Percentiles rank a stretch among this genome's conserved stretches.
Evolutionary conservation across 2,797 vertebrate species (phyloP).

Genomic region (Tenualosa thibaudeaui): DNA sequence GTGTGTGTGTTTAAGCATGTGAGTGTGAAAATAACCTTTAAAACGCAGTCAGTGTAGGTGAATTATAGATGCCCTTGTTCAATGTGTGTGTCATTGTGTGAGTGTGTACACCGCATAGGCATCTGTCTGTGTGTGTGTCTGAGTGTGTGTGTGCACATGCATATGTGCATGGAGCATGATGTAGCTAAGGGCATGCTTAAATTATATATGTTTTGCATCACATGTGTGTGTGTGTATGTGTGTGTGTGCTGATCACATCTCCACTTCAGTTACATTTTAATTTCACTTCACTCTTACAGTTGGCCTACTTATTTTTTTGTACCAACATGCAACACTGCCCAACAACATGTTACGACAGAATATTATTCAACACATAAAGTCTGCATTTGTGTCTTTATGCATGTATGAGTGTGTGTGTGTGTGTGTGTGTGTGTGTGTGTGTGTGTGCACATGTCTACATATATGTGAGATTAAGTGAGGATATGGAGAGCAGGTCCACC

Average conservation of each 20-base stretch:
- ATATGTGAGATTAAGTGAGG: background rate
- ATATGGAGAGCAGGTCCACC: slow-evolving; percentile 9
- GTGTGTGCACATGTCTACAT: background rate
- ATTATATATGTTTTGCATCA: background rate
- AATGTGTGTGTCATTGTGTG: background rate
- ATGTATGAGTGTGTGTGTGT: background rate
- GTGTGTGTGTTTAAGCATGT: background rate
- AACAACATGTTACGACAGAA: background rate
- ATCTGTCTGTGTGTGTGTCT: background rate
- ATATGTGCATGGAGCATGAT: background rate
- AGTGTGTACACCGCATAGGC: background rate
- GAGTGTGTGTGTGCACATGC: background rate
- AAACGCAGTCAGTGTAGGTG: background rate
- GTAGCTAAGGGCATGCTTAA: background rate
- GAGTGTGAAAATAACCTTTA: background rate
- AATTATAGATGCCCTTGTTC: background rate
- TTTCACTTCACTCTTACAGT: slow-evolving; percentile 39
- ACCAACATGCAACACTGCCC: slow-evolving; percentile 14
- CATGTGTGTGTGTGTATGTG: background rate
- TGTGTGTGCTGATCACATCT: background rate
- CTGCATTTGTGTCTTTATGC: background rate
- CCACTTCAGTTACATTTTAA: slow-evolving; percentile 33
- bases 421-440: background rate
- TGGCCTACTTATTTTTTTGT: slow-evolving; percentile 38
- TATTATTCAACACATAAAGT: background rate